These are phyloP conservation scores for Lacerta agilis DNA, from an alignment of 2,797 vertebrate genomes.

Conservation along the genomic window DNA sequence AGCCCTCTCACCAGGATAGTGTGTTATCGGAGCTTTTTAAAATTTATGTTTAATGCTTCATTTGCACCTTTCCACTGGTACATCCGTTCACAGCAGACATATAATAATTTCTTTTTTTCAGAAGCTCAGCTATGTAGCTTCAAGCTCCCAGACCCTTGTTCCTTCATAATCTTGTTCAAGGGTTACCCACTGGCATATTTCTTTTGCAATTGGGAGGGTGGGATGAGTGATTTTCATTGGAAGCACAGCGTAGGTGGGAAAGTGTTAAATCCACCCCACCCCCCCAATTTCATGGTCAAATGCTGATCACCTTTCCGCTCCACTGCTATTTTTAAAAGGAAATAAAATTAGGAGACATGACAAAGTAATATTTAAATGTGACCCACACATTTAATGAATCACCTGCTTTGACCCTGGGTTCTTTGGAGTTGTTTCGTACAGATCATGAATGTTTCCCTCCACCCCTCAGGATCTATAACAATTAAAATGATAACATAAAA, in stretches of 20 bases:
- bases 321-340: background rate
- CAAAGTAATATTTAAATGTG: background rate
- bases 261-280: background rate
- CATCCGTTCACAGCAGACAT: background rate
- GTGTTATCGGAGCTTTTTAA: background rate
- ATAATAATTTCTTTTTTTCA: background rate
- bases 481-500: constrained; percentile 6
- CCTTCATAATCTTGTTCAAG: background rate
- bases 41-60: background rate
- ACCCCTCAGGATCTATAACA: background rate
- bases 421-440: background rate
- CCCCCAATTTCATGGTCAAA: background rate
- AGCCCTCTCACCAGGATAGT: background rate
- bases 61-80: background rate
- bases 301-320: no score
- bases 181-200: background rate
- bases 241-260: no score
- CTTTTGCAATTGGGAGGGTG: background rate
- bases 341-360: background rate
- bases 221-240: no score
- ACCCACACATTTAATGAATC: background rate
- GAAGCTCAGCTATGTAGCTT: background rate
- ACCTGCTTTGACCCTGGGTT: background rate
- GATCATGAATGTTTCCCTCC: background rate
- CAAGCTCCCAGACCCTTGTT: background rate